Conservation (phyloP, 2,888 invertebrate species). For the Hermodice carunculata region DNA sequence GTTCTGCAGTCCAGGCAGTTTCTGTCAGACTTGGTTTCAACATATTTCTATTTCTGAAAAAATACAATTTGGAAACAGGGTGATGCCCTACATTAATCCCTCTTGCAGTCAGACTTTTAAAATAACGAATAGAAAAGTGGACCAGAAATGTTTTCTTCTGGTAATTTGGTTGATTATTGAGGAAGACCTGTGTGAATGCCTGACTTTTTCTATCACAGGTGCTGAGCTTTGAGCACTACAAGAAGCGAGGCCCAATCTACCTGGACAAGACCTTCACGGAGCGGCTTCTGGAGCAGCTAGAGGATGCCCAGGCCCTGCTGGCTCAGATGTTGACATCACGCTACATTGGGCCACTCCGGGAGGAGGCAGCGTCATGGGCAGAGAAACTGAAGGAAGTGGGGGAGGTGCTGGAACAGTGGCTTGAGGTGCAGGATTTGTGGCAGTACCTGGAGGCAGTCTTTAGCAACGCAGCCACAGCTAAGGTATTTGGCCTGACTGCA, state of each 20-base stretch:
- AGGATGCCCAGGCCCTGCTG: conserved; percentile 68
- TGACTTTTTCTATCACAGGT: conserved; percentile 42
- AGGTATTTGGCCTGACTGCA: conserved; percentile 53
- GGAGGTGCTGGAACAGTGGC: conserved; percentile 68
- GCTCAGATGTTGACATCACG: conserved; percentile 68
- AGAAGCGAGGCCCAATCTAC: conserved; percentile 67
- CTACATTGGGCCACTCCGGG: conserved; percentile 67
- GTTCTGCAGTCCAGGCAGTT: no score
- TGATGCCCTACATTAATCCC: no score
- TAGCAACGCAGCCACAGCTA: conserved; percentile 61
- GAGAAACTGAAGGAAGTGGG: conserved; percentile 70
- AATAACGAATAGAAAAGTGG: no score
- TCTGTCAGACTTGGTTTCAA: no score
- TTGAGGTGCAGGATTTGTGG: conserved; percentile 70
- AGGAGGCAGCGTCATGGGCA: conserved; percentile 69
- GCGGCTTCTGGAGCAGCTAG: conserved; percentile 67
- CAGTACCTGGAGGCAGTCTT: conserved; percentile 69
- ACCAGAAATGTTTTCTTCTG: no score
- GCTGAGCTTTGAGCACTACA: conserved; percentile 67
- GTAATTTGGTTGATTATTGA: no score
- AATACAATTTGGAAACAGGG: no score
- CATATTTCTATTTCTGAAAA: no score
- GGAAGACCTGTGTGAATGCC: no score
- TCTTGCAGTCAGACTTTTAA: no score
- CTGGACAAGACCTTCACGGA: conserved; percentile 66